Evolutionary conservation across 2,113 vertebrate species (phyloP).

Genomic region (Tretioscincus oriximinensis): DNA sequence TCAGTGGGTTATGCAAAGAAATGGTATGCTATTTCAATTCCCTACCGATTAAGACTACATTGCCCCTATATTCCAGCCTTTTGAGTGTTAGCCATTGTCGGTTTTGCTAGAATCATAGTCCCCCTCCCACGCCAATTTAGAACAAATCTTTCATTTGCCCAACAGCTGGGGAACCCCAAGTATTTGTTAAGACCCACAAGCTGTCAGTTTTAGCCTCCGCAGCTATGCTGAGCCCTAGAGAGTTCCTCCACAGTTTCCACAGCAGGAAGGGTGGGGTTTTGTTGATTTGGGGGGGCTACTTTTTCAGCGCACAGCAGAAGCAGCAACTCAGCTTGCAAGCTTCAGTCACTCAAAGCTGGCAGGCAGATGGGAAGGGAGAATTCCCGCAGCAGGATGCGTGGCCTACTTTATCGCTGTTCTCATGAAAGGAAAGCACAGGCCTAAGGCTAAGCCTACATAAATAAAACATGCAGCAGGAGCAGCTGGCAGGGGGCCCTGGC

Average conservation of each 20-base stretch:
- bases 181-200: background rate
- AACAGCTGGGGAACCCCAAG: background rate
- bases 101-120: background rate
- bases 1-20: too few relatives aligned
- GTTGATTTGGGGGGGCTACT: too few relatives aligned
- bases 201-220: background rate
- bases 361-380: slow-evolving; percentile 16
- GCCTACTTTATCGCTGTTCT: slow-evolving; percentile 20
- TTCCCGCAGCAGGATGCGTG: background rate
- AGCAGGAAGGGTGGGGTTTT: background rate
- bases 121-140: background rate
- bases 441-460: background rate
- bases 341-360: background rate
- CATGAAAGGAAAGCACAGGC: background rate
- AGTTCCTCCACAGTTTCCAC: background rate
- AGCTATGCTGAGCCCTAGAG: background rate
- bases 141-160: background rate
- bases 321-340: background rate
- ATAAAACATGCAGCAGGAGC: slow-evolving; percentile 18
- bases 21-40: background rate
- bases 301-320: background rate
- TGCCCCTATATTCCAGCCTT: background rate
- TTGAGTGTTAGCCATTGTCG: background rate
- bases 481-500: background rate
- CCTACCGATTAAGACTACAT: background rate